Evolutionary conservation across 2,113 vertebrate species (phyloP).

Genomic region (Verasper variegatus): DNA sequence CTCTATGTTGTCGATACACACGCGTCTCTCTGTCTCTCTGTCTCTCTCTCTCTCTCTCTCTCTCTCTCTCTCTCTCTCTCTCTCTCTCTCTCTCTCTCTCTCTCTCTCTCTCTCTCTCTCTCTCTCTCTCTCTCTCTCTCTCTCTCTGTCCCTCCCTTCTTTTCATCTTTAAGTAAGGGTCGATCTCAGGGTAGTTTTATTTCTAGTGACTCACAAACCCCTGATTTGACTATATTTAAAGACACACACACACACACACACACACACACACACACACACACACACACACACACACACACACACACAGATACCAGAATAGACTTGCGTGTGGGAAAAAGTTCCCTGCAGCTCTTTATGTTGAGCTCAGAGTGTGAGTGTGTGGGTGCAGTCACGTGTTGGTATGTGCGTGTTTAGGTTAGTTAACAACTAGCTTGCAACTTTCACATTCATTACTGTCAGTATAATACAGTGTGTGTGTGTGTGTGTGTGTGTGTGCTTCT

Average conservation of each 20-base stretch:
- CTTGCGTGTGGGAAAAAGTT: constrained; percentile 36
- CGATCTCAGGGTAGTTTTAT: constrained; percentile 28
- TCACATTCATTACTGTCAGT: background rate
- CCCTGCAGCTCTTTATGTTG: constrained; percentile 20
- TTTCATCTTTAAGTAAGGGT: constrained; percentile 15
- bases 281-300: constrained; percentile 2
- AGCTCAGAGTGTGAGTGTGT: constrained; percentile 17
- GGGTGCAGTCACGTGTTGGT: constrained; percentile 6
- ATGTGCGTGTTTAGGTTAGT: constrained; percentile 3
- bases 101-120: no score
- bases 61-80: no score
- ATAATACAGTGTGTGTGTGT: background rate
- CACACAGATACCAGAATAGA: constrained; percentile 34
- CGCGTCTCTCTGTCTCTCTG: no score
- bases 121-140: background rate
- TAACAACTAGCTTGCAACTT: constrained; percentile 1
- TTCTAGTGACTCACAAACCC: constrained; percentile 2
- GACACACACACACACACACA: background rate
- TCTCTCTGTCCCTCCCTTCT: background rate
- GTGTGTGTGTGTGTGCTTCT: background rate
- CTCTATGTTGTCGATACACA: background rate
- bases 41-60: no score
- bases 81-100: no score
- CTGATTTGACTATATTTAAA: constrained; percentile 7
- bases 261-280: constrained; percentile 1